Conservation (phyloP, 2,797 vertebrate species). For the Chloroceryle inda region DNA sequence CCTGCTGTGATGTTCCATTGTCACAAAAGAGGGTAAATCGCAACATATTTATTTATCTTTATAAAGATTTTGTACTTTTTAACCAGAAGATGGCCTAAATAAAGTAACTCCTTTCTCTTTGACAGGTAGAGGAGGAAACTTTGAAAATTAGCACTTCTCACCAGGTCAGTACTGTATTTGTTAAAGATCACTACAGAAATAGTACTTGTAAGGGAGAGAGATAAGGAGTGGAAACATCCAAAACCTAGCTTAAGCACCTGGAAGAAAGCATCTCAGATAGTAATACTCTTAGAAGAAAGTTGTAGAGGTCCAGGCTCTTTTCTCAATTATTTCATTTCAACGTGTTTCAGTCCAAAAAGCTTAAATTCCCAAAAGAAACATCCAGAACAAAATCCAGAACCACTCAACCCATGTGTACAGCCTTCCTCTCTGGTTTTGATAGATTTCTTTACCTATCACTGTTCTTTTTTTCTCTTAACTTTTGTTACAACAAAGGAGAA, state of each 20-base stretch:
- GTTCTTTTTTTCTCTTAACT: neutral
- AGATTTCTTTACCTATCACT: neutral
- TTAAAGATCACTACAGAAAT: neutral
- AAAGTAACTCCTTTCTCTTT: neutral
- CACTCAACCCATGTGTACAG: neutral
- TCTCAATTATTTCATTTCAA: neutral
- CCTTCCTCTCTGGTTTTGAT: neutral
- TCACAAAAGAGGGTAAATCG: neutral
- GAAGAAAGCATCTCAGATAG: neutral
- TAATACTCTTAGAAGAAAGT: neutral
- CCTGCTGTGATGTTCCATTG: neutral
- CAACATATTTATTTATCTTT: neutral
- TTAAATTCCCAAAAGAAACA: neutral
- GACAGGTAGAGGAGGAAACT: neutral
- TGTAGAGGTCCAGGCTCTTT: neutral
- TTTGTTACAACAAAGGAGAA: neutral
- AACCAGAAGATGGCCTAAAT: neutral
- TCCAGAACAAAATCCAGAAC: neutral
- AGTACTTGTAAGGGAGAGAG: neutral
- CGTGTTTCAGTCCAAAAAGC: neutral
- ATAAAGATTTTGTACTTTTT: neutral
- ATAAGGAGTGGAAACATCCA: neutral
- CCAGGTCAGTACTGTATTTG: rapidly evolving
- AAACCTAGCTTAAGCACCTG: neutral
- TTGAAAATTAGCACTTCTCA: neutral